Base-by-base conservation (phyloP, 2,797 vertebrate genomes). In the Pelobates cultripes region DNA sequence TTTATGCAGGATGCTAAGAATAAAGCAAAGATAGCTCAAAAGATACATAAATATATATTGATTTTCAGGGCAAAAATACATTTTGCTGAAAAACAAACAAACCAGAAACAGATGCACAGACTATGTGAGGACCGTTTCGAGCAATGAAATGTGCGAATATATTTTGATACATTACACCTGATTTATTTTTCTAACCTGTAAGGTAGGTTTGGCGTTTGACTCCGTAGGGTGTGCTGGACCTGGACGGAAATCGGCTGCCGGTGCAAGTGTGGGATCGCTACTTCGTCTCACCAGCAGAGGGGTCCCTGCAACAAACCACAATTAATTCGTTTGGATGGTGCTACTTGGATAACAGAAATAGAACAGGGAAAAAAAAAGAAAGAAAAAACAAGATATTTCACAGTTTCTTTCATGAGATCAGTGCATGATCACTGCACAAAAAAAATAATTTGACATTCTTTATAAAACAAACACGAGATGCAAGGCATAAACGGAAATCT, bases 251-350 rank as follows among this genome's bases (percentile, higher is more conserved):
- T 93, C 91, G 71, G 84, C 73, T 66, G 90, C 90, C 2, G 88
- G 89, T 0, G 89, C 88, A 64, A 92, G 42, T 0, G 85, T 85
- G 66, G 94, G 93, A 87, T 94, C 94, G 74, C 94, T 95, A 91
- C 94, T 95, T 83, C 94, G 90, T 86, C 94, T 91, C 12, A 95
- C 94, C 70, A 94, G 87, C 71, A 95, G 91, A 0, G 94, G 94
- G 13, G 93, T 95, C 70, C 94, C 94, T 95, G 80, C 0, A 7
- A 85, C 78, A 88, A 70, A 86, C 8, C 55, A 85, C 77, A 88
- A 86, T 90, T 82, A 0, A 10, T 82, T 82, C 88, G 75, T 82
- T 64, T 68, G 75, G 85, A 3, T 17, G 80, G 84, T 45, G 28
- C 14, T n/a, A 47, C 8, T 12, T 4, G 63, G 28, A 28, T 28